Evolutionary conservation across 2,113 vertebrate species (phyloP).

Genomic region (Morphnarchus princeps): DNA sequence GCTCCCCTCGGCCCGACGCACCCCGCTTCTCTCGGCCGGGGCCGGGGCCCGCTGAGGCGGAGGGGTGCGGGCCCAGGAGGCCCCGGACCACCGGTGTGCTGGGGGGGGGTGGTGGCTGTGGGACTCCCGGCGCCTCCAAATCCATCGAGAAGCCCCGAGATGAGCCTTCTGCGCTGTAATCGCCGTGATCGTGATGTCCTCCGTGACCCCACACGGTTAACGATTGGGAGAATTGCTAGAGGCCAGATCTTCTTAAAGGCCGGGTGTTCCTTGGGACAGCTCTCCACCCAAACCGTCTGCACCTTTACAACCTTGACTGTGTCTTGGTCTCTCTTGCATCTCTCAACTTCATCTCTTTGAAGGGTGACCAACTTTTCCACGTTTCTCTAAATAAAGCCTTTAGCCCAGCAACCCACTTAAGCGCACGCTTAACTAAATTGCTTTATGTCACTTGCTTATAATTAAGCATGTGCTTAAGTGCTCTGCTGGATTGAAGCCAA

Average conservation of each 20-base stretch:
- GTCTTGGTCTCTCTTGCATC: not conserved
- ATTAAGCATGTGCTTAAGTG: slow-evolving; percentile 50
- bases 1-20: not conserved
- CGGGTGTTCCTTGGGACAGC: rapidly evolving
- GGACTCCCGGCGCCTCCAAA: not conserved
- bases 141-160: not conserved
- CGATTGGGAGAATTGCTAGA: not conserved
- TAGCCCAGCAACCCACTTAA: not conserved
- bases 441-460: slow-evolving; percentile 44
- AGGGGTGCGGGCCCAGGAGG: not conserved
- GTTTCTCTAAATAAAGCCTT: not conserved
- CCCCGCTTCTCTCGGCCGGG: not conserved
- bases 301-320: rapidly evolving
- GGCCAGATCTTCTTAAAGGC: not conserved
- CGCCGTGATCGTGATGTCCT: not conserved
- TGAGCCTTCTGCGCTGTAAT: not conserved
- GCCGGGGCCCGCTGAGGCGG: not conserved
- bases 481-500: slow-evolving; percentile 17
- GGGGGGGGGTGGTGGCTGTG: rapidly evolving
- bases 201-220: not conserved
- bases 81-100: rapidly evolving
- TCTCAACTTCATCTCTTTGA: not conserved
- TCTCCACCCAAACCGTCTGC: not conserved
- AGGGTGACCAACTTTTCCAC: not conserved
- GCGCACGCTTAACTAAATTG: not conserved